A percentile compares a stretch with the other conserved stretches of the same genome.
phyloP scores from a whole-genome alignment of 2,113 vertebrate species.

The Ceyx margarethae region DNA sequence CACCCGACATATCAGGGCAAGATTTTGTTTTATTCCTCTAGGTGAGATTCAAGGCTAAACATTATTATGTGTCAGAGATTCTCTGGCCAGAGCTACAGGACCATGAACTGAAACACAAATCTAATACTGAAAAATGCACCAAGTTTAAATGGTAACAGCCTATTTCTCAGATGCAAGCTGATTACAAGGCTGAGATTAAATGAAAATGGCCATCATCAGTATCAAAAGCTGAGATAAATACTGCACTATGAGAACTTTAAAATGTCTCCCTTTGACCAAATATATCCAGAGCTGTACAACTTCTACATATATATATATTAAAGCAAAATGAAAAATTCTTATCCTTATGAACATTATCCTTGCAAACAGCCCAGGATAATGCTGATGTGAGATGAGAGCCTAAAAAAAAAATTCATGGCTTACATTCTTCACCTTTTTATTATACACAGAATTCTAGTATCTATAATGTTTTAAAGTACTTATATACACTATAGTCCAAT shows the following conservation, averaged over 20 bases:
- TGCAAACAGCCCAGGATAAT: not conserved
- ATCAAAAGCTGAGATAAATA: not conserved
- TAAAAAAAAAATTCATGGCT: constrained; percentile 34
- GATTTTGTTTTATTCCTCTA: not conserved
- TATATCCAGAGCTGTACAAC: not conserved
- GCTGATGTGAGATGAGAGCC: constrained; percentile 6
- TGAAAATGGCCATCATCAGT: not conserved
- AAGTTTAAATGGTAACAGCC: not conserved
- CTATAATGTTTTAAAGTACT: constrained; percentile 76
- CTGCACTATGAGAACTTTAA: not conserved
- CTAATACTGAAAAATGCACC: not conserved
- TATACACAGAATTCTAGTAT: constrained; percentile 71
- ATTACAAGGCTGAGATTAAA: not conserved
- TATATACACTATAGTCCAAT: constrained; percentile 64
- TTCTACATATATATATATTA: not conserved
- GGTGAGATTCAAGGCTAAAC: not conserved
- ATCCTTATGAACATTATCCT: not conserved
- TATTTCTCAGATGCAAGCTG: not conserved
- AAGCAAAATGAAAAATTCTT: not conserved
- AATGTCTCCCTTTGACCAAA: not conserved
- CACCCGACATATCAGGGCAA: not conserved
- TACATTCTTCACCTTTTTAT: constrained; percentile 75
- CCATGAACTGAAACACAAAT: not conserved
- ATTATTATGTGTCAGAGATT: not conserved
- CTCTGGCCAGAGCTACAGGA: not conserved